Percentiles rank a stretch among this genome's conserved stretches.
These are phyloP conservation scores for Clarias laeviceps DNA, from an alignment of 2,797 vertebrate species.

Conservation along the genomic window DNA sequence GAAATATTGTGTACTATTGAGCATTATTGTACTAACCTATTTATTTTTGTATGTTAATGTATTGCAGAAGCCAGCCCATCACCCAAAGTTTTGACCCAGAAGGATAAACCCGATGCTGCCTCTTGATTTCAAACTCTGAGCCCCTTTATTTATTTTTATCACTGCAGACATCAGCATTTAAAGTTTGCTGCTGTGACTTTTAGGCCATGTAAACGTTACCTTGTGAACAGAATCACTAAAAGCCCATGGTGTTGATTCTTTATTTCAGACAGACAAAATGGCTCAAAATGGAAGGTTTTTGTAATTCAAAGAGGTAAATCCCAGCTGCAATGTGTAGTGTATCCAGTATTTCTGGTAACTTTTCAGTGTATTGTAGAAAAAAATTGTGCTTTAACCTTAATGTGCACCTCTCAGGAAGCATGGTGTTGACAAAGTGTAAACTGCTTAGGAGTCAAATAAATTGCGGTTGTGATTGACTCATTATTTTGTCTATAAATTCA, in stretches of 20 bases:
- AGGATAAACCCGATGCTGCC: background rate
- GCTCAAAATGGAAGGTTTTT: background rate
- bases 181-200: background rate
- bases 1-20: background rate
- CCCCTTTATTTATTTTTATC: background rate
- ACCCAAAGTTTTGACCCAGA: constrained; percentile 25
- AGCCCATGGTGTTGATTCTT: background rate
- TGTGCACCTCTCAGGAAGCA: background rate
- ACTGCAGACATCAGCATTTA: background rate
- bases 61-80: constrained; percentile 36
- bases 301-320: background rate
- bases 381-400: background rate
- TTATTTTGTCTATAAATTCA: background rate
- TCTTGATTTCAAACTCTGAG: background rate
- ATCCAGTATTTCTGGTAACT: background rate
- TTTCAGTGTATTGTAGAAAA: background rate
- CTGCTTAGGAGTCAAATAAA: background rate
- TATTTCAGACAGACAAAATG: background rate
- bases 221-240: background rate
- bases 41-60: background rate
- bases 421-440: background rate
- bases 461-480: background rate
- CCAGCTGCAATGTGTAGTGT: background rate
- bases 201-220: background rate
- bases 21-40: background rate